Conservation (phyloP, 2,888 invertebrate species). For the Stenolophus ochropezus region DNA sequence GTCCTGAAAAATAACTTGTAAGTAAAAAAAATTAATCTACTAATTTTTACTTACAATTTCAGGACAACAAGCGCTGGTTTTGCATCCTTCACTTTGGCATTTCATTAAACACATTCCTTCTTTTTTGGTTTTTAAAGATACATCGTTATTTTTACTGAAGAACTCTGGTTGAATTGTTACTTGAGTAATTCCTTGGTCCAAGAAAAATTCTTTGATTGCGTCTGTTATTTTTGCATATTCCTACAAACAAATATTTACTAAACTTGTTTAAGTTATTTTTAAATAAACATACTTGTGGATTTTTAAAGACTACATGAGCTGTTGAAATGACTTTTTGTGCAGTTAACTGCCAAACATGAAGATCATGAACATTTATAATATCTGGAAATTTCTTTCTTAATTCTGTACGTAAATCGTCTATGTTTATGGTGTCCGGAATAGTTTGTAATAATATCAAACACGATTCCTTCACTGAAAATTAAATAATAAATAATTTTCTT, state of each 20-base stretch:
- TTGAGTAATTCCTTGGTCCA: slow-evolving; percentile 86
- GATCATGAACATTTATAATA: slow-evolving; percentile 87
- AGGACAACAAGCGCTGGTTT: slow-evolving; percentile 72
- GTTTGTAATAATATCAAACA: slow-evolving; percentile 93
- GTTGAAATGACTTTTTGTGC: slow-evolving; percentile 88
- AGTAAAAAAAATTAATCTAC: not conserved
- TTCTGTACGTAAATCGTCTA: slow-evolving; percentile 80
- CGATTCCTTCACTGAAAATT: slow-evolving; percentile 86
- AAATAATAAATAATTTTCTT: not conserved
- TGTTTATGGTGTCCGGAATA: slow-evolving; percentile 91
- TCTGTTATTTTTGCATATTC: slow-evolving; percentile 77
- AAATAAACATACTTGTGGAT: slow-evolving; percentile 74
- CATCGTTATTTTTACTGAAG: slow-evolving; percentile 66
- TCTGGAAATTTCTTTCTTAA: slow-evolving; percentile 81
- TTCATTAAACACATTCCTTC: slow-evolving; percentile 71
- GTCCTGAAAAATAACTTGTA: no score
- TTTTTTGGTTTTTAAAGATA: slow-evolving; percentile 63
- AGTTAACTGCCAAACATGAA: slow-evolving; percentile 93
- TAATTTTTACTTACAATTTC: slow-evolving; percentile 58
- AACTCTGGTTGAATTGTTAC: slow-evolving; percentile 94
- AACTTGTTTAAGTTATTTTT: not conserved
- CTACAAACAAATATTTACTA: slow-evolving; percentile 65
- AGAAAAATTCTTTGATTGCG: slow-evolving; percentile 83
- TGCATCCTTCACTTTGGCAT: slow-evolving; percentile 72
- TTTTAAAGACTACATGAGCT: slow-evolving; percentile 85